Evolutionary conservation across 2,113 vertebrate genomes (phyloP), one percentile per base, ranked within the genome.

Genomic region (Glaucomys volans): DNA sequence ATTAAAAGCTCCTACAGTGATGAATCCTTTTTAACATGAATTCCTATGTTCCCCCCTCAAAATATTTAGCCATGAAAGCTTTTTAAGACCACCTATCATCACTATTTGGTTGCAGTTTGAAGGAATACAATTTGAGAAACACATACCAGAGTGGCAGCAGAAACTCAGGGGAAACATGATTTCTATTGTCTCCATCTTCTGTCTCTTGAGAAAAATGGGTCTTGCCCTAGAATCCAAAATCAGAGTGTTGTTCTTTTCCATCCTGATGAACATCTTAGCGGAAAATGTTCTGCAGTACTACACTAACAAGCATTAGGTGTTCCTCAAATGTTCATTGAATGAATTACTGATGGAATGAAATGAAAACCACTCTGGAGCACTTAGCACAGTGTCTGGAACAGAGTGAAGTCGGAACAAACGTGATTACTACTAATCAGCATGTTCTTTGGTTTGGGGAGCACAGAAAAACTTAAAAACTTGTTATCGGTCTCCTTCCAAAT

Each of bases 341-440:
- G 87, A 95, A 92, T 62, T 87, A 52, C 72, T 90, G 37, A 95
- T 67, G 52, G 32, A 92, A 77, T 86, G 42, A 80, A 92, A 71
- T 90, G 26, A 75, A 82, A 86, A 91, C 44, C 52, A 44, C 66
- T 64, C 0, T 42, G 66, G 69, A 86, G 30, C 28, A 85, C 28
- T 62, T 57, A 88, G 71, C 47, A 72, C 40, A 59, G 30, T 76
- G 32, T 30, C 62, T 72, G 40, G 76, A 82, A 87, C 40, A 76
- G 72, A 95, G 66, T 69, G 57, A 59, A 90, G n/a, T 35, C 77
- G 57, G 50, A 95, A 91, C 30, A 81, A 88, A 95, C 64, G 24
- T 24, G 77, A 24, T 75, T 74, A 50, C 59, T 52, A 8, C 30
- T 67, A 22, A 2, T 71, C 20, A 28, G 50, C 47, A 17, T 8